Conservation (phyloP, 1,140 invertebrate species). For the Drosophila pachea region DNA sequence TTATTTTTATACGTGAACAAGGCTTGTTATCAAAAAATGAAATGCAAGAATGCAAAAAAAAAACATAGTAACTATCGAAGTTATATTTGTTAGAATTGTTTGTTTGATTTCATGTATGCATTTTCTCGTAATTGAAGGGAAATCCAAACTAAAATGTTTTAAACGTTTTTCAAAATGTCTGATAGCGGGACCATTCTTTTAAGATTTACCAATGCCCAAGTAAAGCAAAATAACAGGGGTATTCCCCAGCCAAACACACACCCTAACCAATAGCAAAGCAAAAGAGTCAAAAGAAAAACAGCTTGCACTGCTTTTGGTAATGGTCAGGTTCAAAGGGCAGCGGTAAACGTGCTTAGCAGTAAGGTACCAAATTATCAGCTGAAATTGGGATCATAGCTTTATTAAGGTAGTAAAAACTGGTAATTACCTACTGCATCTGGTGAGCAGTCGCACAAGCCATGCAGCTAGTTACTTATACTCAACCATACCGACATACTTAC, state of each 20-base stretch:
- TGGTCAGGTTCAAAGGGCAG: conserved; percentile 62
- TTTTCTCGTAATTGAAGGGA: conserved; percentile 60
- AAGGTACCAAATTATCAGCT: conserved; percentile 80
- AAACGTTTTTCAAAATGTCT: conserved; percentile 79
- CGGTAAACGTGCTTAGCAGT: conserved; percentile 79
- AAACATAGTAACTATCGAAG: conserved; percentile 22
- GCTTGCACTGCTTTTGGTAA: neutral
- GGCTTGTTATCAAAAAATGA: conserved; percentile 15
- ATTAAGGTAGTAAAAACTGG: conserved; percentile 79
- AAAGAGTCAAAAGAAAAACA: neutral
- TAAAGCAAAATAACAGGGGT: conserved; percentile 32
- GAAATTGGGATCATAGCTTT: conserved; percentile 80
- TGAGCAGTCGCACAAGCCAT: conserved; percentile 15
- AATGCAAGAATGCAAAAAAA: conserved; percentile 2
- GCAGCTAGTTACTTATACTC: conserved; percentile 18
- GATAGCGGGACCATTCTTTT: conserved; percentile 79
- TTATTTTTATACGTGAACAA: conserved; percentile 76
- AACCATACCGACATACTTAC: conserved; percentile 18
- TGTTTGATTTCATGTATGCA: conserved; percentile 53
- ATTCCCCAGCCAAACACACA: too few species aligned
- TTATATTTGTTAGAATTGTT: conserved; percentile 49
- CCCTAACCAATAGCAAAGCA: neutral
- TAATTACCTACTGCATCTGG: conserved; percentile 49
- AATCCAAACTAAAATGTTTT: conserved; percentile 73
- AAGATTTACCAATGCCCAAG: conserved; percentile 78